A percentile compares a stretch with the other conserved stretches of the same genome.
Evolutionary conservation across 2,797 vertebrate genomes (phyloP).

Genomic region (Hemitrygon akajei): DNA sequence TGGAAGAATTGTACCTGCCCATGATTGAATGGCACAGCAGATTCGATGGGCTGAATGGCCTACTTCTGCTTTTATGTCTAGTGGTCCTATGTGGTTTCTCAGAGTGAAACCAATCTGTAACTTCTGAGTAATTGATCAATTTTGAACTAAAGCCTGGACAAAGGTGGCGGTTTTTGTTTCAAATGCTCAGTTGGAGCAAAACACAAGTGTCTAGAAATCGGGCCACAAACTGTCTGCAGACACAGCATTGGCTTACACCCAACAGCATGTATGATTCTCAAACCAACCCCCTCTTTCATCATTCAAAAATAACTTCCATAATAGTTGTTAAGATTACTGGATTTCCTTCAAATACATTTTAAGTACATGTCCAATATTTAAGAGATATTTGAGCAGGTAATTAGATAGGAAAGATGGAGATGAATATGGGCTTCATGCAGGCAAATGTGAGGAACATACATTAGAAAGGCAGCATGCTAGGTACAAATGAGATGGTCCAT

Average conservation of each 20-base stretch:
- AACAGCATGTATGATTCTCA: not conserved
- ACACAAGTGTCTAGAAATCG: not conserved
- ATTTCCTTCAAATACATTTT: not conserved
- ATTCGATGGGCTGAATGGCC: too few relatives aligned
- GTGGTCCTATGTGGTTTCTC: not conserved
- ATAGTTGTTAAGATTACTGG: not conserved
- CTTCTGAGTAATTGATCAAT: not conserved
- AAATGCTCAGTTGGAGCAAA: not conserved
- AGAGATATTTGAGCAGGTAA: too few relatives aligned
- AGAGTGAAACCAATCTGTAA: not conserved
- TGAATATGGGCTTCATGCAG: too few relatives aligned
- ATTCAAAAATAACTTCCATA: not conserved
- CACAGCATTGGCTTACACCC: not conserved
- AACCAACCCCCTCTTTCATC: not conserved
- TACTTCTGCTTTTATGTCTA: too few relatives aligned
- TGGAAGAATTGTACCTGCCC: too few relatives aligned
- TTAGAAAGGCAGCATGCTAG: too few relatives aligned
- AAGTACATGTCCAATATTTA: too few relatives aligned
- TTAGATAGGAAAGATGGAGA: too few relatives aligned
- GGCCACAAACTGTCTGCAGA: not conserved
- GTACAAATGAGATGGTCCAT: too few relatives aligned
- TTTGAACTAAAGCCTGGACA: not conserved
- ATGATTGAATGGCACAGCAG: too few relatives aligned
- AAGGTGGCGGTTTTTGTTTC: not conserved
- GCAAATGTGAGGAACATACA: too few relatives aligned